These are phyloP conservation scores for Lophius americanus DNA, from an alignment of 2,797 vertebrate genomes.

Conservation along the genomic window DNA sequence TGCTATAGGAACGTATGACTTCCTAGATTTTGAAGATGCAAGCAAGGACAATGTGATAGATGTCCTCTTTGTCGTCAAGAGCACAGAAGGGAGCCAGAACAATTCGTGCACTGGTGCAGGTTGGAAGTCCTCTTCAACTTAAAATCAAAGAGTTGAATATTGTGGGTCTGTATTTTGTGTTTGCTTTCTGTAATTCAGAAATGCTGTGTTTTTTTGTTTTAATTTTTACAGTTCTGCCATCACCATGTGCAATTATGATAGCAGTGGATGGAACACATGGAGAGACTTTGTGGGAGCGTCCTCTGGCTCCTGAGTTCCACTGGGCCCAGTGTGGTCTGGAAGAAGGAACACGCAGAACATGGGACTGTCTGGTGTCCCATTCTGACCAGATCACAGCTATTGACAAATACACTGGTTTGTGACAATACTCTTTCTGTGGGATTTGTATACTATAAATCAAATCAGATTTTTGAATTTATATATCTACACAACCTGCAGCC, in stretches of 20 bases:
- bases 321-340: constrained; percentile 84
- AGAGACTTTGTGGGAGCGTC: constrained; percentile 82
- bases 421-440: neutral
- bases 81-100: constrained; percentile 69
- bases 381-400: constrained; percentile 76
- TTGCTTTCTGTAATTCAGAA: constrained; percentile 7
- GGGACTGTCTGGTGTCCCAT: constrained; percentile 84
- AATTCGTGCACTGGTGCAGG: constrained; percentile 83
- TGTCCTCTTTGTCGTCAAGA: constrained; percentile 86
- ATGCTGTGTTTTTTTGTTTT: constrained; percentile 3
- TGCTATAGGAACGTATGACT: constrained; percentile 84
- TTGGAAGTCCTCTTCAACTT: constrained; percentile 45
- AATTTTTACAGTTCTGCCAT: constrained; percentile 78
- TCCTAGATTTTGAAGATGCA: constrained; percentile 82
- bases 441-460: neutral
- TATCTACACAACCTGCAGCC: neutral
- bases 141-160: neutral
- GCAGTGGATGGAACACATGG: constrained; percentile 89
- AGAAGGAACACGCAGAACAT: constrained; percentile 11
- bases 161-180: neutral
- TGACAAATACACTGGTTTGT: constrained; percentile 77
- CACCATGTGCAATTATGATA: constrained; percentile 84
- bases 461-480: neutral
- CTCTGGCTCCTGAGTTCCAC: constrained; percentile 77
- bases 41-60: constrained; percentile 89